phyloP scores from a whole-genome alignment of 2,797 vertebrate species.

The Apodemus agrarius region DNA sequence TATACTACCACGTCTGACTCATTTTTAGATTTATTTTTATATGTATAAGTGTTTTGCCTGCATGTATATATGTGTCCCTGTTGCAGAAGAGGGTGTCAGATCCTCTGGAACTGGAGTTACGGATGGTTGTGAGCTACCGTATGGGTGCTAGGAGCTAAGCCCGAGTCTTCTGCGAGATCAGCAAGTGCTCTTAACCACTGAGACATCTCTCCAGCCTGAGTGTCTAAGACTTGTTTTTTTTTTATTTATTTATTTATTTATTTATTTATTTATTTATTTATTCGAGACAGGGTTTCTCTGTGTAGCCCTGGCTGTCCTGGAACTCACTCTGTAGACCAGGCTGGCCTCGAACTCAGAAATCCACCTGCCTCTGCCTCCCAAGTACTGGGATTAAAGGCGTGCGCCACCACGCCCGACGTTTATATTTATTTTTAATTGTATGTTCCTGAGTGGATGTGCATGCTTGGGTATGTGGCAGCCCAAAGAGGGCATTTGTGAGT shows the following conservation, averaged over 20 bases:
- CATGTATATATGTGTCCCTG: not conserved
- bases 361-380: too few relatives aligned
- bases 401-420: too few relatives aligned
- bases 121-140: not conserved
- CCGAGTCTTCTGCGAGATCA: not conserved
- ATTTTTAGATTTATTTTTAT: not conserved
- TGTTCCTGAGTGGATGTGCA: not conserved
- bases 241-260: too few relatives aligned
- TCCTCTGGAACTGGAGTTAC: not conserved
- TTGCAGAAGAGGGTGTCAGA: not conserved
- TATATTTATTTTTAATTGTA: not conserved
- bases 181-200: not conserved
- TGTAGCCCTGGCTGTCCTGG: too few relatives aligned
- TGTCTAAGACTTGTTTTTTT: not conserved
- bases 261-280: too few relatives aligned
- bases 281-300: too few relatives aligned
- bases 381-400: too few relatives aligned
- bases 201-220: not conserved
- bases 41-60: not conserved
- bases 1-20: not conserved
- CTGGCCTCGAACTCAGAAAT: too few relatives aligned
- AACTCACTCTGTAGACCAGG: too few relatives aligned
- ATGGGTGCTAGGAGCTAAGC: not conserved
- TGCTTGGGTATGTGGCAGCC: too few relatives aligned
- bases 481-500: not conserved